Evolutionary conservation across 2,888 invertebrate species (phyloP).

Genomic region (Hofmannophila pseudospretella): DNA sequence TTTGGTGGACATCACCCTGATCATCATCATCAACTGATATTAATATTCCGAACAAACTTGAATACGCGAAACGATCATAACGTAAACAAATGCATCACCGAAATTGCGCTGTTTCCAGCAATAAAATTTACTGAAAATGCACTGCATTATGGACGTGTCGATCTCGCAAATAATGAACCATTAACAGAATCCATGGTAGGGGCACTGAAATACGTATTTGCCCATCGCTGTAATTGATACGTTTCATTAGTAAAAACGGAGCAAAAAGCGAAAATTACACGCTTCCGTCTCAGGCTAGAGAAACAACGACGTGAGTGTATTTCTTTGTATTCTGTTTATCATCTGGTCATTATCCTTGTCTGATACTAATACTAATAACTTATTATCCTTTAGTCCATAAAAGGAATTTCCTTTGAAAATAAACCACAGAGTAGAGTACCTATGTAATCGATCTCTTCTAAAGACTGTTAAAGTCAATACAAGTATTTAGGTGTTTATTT

Average conservation of each 20-base stretch:
- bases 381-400: too few species aligned
- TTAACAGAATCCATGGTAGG: slow-evolving; percentile 17
- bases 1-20: too few species aligned
- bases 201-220: slow-evolving; percentile 11
- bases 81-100: slow-evolving; percentile 6
- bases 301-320: not conserved
- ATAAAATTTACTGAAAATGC: slow-evolving; percentile 7
- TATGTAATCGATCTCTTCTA: too few species aligned
- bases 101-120: not conserved
- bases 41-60: too few species aligned
- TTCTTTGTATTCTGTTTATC: not conserved
- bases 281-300: not conserved
- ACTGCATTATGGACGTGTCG: slow-evolving; percentile 7
- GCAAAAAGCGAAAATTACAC: slow-evolving; percentile 13
- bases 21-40: too few species aligned
- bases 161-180: slow-evolving; percentile 20
- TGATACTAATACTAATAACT: too few species aligned
- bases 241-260: slow-evolving; percentile 17
- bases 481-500: too few species aligned
- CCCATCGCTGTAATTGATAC: slow-evolving; percentile 23
- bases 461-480: too few species aligned
- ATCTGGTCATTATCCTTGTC: not conserved
- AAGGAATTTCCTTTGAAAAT: too few species aligned
- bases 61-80: too few species aligned
- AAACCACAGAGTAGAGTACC: too few species aligned